phyloP scores from a whole-genome alignment of 1,140 invertebrate genomes.

The Gonioctena quinquepunctata region DNA sequence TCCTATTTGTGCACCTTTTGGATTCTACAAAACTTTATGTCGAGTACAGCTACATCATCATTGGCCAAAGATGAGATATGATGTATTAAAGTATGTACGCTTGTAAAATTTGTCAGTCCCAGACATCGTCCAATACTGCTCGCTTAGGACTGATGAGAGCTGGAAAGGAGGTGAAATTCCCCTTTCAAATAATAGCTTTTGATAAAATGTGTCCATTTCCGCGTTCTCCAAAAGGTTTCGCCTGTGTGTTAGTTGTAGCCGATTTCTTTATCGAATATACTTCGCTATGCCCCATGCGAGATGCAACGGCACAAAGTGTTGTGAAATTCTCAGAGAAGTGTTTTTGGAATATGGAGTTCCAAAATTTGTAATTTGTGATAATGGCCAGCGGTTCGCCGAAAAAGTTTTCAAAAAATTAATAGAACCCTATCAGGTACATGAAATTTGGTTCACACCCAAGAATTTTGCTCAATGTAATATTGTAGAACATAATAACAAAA shows the following conservation, averaged over 20 bases:
- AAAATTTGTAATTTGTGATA: background rate
- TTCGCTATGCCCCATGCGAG: background rate
- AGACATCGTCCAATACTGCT: background rate
- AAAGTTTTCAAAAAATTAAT: constrained; percentile 29
- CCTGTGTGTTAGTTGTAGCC: constrained; percentile 12
- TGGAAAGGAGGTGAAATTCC: constrained; percentile 16
- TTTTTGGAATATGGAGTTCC: constrained; percentile 18
- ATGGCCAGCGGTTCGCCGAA: background rate
- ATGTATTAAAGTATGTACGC: constrained; percentile 9
- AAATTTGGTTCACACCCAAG: constrained; percentile 14
- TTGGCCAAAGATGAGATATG: constrained; percentile 1
- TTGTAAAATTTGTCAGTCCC: too few species aligned
- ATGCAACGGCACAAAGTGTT: background rate
- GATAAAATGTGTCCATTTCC: constrained; percentile 20
- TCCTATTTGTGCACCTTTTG: background rate
- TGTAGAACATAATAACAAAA: constrained; percentile 11
- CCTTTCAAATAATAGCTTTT: constrained; percentile 13
- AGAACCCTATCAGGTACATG: constrained; percentile 4
- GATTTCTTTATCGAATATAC: background rate
- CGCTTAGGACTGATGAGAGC: constrained; percentile 10
- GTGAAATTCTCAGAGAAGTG: constrained; percentile 14
- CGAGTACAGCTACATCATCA: background rate
- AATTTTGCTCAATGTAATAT: constrained; percentile 11
- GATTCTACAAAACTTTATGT: constrained; percentile 5
- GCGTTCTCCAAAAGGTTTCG: constrained; percentile 2